Conservation (phyloP, 2,888 invertebrate species). For the Drosophila hawaiiensis region DNA sequence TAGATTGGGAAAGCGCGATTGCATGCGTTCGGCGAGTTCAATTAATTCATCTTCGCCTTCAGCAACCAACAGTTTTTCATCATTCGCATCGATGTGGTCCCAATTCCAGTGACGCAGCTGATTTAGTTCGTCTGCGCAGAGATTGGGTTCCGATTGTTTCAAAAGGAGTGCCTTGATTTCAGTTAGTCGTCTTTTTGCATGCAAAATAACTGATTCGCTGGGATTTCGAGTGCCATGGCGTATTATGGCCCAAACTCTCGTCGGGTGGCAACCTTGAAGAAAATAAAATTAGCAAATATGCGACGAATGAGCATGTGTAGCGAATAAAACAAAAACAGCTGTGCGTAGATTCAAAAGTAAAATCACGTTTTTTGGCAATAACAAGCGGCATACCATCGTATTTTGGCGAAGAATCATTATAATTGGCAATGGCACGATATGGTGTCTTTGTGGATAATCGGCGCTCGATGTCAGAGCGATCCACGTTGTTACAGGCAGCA, state of each 20-base stretch:
- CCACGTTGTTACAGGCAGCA: conserved; percentile 60
- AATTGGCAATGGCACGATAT: conserved; percentile 89
- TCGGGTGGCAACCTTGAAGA: conserved; percentile 87
- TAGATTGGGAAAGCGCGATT: conserved; percentile 89
- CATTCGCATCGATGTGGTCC: conserved; percentile 85
- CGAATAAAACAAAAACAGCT: conserved; percentile 35
- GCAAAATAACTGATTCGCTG: conserved; percentile 86
- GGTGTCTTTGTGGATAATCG: conserved; percentile 90
- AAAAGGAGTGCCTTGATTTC: conserved; percentile 75
- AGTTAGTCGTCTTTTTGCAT: conserved; percentile 86
- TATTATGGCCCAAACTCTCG: conserved; percentile 91
- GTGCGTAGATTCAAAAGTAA: conserved; percentile 12
- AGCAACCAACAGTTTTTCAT: conserved; percentile 88
- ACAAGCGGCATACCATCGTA: conserved; percentile 86
- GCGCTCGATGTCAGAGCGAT: conserved; percentile 85
- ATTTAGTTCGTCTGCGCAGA: conserved; percentile 85
- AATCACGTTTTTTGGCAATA: conserved; percentile 17
- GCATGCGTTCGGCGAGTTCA: conserved; percentile 90
- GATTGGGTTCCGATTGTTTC: conserved; percentile 85
- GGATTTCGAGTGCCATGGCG: conserved; percentile 93
- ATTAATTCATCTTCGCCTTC: conserved; percentile 92
- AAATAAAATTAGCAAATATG: conserved; percentile 3
- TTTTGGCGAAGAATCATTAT: conserved; percentile 87
- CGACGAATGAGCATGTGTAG: conserved; percentile 22
- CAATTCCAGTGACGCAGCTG: conserved; percentile 88